Evolutionary conservation across 2,888 invertebrate genomes (phyloP), one percentile per base, ranked within the genome.

Genomic region (Petrolisthes cinctipes): DNA sequence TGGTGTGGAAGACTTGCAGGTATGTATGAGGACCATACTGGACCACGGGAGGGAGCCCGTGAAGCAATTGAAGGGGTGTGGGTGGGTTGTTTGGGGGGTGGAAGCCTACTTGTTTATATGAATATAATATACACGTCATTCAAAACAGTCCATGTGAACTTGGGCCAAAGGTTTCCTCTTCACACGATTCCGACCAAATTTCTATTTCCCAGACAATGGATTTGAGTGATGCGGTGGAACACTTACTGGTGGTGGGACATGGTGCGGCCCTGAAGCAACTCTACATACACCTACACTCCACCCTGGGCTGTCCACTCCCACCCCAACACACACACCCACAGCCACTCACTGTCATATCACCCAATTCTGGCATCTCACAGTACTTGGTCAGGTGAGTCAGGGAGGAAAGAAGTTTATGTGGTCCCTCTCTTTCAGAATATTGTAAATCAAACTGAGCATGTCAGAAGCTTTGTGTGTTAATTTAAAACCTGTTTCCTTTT

Each of bases 181-280:
- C 37, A 37, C 37, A 37, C 37, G 37, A 37, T 37, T 2, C 37
- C 37, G 37, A 37, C 37, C 37, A 37, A 37, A 37, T 37, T 37
- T 37, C 37, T 37, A 37, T 37, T 61, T 84, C 37, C 37, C 37
- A 37, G 37, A 37, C 37, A 37, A 37, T 2, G 9, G 76, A 71
- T 4, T 80, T 66, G 51, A 17, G 20, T 37, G 85, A 54, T 14
- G 37, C 73, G 7, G 83, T 81, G 56, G 90, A 90, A 23, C 83
- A 79, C 14, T 71, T 90, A 9, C 76, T 90, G n/a, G 85, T 90
- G 7, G 90, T 89, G 79, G 83, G 88, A 20, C 90, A 90, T 80
- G 90, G 90, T 7, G 90, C 88, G 17, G 86, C 86, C 6, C 73
- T 90, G 53, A 68, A 83, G 54, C 88, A 86, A 68, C 84, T 90